Conservation (phyloP, 2,797 vertebrate species). For the Dallia pectoralis region DNA sequence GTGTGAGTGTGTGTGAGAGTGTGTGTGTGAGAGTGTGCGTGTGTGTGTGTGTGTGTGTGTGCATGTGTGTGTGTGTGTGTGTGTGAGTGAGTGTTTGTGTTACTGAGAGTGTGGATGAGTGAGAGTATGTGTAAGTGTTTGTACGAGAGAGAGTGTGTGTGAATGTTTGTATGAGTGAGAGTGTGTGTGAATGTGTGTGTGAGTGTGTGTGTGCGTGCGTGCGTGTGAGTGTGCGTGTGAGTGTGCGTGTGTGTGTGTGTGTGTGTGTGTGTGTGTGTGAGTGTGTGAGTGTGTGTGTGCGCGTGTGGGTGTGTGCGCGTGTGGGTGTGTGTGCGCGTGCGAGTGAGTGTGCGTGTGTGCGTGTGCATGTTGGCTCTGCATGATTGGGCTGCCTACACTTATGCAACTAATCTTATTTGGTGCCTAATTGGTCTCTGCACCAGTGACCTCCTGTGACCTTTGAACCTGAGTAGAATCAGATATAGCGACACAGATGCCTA, state of each 20-base stretch:
- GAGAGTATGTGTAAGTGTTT: not conserved
- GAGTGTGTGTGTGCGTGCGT: not conserved
- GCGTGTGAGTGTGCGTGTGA: not conserved
- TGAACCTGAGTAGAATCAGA: conserved; percentile 22
- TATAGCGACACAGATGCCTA: not conserved
- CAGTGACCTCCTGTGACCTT: conserved; percentile 15
- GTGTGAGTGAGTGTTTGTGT: not conserved
- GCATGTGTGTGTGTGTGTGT: not conserved
- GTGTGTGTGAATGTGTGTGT: conserved; percentile 1
- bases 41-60: too few species aligned
- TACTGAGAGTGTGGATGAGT: not conserved
- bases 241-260: too few species aligned
- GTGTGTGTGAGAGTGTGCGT: not conserved
- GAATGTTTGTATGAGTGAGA: too few species aligned
- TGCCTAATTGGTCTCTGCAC: conserved; percentile 21
- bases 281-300: not conserved
- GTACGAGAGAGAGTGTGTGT: not conserved
- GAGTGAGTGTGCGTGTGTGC: not conserved
- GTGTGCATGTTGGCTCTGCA: conserved; percentile 8
- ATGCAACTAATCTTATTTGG: conserved; percentile 41
- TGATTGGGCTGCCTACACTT: conserved; percentile 23
- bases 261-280: not conserved
- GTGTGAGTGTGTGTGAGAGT: not conserved
- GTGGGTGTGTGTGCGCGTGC: conserved; percentile 7
- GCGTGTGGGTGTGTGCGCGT: not conserved